These are phyloP conservation scores for Spodoptera picta DNA, from an alignment of 2,888 invertebrate species.

Conservation along the genomic window DNA sequence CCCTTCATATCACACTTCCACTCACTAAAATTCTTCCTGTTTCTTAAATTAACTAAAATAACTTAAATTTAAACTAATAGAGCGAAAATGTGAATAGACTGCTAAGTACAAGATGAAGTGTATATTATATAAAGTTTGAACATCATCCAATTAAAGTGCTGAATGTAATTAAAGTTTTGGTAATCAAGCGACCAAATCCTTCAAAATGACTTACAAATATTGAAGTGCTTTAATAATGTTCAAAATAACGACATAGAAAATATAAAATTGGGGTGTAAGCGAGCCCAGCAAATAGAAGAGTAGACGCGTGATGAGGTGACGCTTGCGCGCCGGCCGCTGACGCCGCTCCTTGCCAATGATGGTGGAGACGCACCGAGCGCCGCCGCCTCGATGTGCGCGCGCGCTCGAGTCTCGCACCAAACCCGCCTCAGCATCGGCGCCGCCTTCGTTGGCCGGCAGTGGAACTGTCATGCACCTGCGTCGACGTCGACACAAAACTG, in stretches of 20 bases:
- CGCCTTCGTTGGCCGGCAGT: constrained; percentile 86
- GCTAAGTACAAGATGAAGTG: constrained; percentile 20
- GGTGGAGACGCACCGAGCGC: constrained; percentile 87
- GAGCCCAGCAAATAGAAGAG: constrained; percentile 59
- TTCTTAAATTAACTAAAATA: too few species aligned
- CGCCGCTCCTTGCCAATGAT: constrained; percentile 87
- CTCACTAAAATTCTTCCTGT: constrained; percentile 13
- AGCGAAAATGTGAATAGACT: constrained; percentile 6
- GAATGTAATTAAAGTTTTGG: constrained; percentile 15
- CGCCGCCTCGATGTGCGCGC: constrained; percentile 84
- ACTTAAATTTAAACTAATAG: constrained; percentile 1
- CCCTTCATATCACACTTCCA: constrained; percentile 44
- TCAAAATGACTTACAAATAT: constrained; percentile 57
- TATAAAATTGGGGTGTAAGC: constrained; percentile 57
- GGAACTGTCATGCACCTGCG: constrained; percentile 89
- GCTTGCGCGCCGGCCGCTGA: constrained; percentile 84
- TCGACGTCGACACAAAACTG: constrained; percentile 92
- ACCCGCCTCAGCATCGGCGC: constrained; percentile 88
- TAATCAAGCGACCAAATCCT: constrained; percentile 16
- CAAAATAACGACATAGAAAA: constrained; percentile 59
- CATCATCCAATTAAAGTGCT: constrained; percentile 11
- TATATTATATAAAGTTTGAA: constrained; percentile 20
- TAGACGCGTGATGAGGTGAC: constrained; percentile 83
- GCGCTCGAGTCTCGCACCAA: constrained; percentile 81
- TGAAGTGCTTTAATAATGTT: constrained; percentile 58